Evolutionary conservation across 2,113 vertebrate genomes (phyloP), one percentile per base, ranked within the genome.

Genomic region (Ranitomeya imitator): DNA sequence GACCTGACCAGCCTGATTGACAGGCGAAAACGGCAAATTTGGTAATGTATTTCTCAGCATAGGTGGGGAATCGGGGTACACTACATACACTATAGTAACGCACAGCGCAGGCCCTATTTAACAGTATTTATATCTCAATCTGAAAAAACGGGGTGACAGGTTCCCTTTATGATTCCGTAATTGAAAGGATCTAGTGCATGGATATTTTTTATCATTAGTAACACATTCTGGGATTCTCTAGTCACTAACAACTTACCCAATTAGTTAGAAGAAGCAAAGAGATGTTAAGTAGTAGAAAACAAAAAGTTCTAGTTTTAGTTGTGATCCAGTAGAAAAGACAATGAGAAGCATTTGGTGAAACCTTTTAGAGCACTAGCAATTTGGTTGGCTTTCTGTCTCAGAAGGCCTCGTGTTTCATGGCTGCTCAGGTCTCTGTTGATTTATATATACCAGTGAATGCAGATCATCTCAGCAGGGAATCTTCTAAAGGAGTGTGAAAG

Each of bases 401-500:
- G 15, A 52, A 45, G 80, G 21, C 37, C 82, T 23, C 55, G 51
- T 84, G 51, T n/a, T 83, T 37, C n/a, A 83, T 6, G 18, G 45
- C 61, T 67, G 81, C 81, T 84, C 81, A 45, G 10, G 37, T 83
- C 26, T 83, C 37, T 26, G 19, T 9, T 52, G 37, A 45, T 52
- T 45, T 69, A 21, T 83, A 83, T 84, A 71, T 51, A 85, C 61
- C 81, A 18, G 4, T 14, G 59, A 79, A 21, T 69, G 54, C 55
- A 71, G 55, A 79, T 85, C 78, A 85, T 79, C 83, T 57, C 83
- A 79, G 61, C 87, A 85, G 82, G 61, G 81, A 79, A 74, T 45
- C 82, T 69, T 85, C 31, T 63, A 51, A 60, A 26, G 7, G 0
- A 26, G 23, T 11, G 14, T 69, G 63, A 52, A 73, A 73, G 26